These are phyloP conservation scores for Pseudomugil gertrudae DNA, from an alignment of 2,797 vertebrate genomes.

Conservation along the genomic window DNA sequence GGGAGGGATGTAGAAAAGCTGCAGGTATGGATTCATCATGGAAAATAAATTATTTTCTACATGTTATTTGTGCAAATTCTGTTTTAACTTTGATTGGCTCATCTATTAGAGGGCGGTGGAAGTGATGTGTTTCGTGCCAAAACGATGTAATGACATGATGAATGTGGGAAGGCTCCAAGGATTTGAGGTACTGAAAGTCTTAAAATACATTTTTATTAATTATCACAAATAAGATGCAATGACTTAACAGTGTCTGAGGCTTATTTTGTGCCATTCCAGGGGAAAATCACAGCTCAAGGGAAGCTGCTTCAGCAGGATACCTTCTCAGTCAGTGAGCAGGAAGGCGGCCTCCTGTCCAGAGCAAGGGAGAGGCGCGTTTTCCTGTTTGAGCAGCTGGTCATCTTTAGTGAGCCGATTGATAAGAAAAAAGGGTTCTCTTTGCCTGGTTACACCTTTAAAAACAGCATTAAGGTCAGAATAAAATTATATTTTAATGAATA, in stretches of 20 bases:
- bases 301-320: conserved; percentile 92
- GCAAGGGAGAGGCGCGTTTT: conserved; percentile 88
- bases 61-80: neutral
- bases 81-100: neutral
- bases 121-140: conserved; percentile 92
- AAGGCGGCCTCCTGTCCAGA: conserved; percentile 81
- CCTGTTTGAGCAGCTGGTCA: conserved; percentile 93
- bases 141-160: conserved; percentile 94
- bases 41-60: conserved; percentile 5
- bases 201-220: neutral
- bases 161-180: conserved; percentile 90
- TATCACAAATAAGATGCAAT: neutral
- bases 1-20: conserved; percentile 84
- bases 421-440: conserved; percentile 87
- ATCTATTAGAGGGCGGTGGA: conserved; percentile 86
- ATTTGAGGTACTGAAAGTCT: conserved; percentile 85
- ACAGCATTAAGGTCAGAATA: conserved; percentile 87
- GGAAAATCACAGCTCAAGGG: conserved; percentile 91
- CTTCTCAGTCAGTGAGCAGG: conserved; percentile 87
- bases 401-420: conserved; percentile 92
- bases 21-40: conserved; percentile 78
- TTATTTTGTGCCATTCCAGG: conserved; percentile 69
- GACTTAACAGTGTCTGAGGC: conserved; percentile 13
- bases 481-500: neutral
- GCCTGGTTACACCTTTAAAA: conserved; percentile 90